Evolutionary conservation across 2,797 vertebrate genomes (phyloP).

Genomic region (Rhynchotus rufescens): DNA sequence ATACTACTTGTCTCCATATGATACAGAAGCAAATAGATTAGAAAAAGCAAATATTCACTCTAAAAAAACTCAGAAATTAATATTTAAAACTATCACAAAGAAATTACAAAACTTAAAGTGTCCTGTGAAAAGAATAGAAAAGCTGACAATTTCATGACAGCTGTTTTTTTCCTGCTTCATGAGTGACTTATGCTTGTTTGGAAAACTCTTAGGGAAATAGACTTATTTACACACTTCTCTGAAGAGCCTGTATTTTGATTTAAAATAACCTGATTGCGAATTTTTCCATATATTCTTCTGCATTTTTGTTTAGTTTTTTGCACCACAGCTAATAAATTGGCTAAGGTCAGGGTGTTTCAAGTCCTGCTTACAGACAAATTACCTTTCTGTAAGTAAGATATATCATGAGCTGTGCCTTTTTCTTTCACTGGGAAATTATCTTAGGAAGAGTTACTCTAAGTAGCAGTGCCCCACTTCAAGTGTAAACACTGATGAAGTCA

Average conservation of each 20-base stretch:
- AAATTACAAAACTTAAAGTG: neutral
- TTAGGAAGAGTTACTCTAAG: conserved; percentile 42
- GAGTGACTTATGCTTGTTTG: neutral
- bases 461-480: conserved; percentile 22
- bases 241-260: neutral
- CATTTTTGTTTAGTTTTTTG: neutral
- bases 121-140: neutral
- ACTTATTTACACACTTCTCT: neutral
- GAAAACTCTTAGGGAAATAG: neutral
- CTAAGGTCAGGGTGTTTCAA: conserved; percentile 23
- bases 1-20: neutral
- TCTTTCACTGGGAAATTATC: conserved; percentile 23
- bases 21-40: neutral
- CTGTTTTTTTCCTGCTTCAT: neutral
- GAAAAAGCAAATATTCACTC: neutral
- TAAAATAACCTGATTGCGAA: conserved; percentile 8
- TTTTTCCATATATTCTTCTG: neutral
- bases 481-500: conserved; percentile 3
- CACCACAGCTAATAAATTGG: neutral
- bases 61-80: neutral
- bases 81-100: neutral
- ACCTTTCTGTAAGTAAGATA: conserved; percentile 19
- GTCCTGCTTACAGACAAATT: neutral
- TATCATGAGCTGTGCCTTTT: neutral
- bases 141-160: neutral